Evolutionary conservation across 2,113 vertebrate genomes (phyloP).

Genomic region (Atherinomorus stipes): DNA sequence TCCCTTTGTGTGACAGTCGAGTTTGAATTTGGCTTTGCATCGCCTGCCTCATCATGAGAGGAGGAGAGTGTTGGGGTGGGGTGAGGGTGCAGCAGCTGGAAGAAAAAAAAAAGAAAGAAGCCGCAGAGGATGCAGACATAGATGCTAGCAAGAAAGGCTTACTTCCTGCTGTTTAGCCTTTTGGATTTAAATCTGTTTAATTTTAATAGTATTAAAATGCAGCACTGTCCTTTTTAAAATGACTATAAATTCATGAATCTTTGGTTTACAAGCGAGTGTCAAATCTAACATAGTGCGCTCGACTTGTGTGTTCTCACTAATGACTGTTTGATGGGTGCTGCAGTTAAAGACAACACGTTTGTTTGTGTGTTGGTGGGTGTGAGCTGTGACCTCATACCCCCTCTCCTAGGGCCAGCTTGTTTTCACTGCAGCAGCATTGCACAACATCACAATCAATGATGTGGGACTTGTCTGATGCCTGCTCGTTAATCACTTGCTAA

Average conservation of each 20-base stretch:
- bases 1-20: slow-evolving; percentile 44
- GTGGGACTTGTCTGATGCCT: slow-evolving; percentile 71
- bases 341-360: slow-evolving; percentile 30
- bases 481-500: slow-evolving; percentile 84
- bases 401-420: slow-evolving; percentile 56
- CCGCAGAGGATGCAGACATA: not conserved
- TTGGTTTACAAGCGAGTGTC: not conserved
- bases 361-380: slow-evolving; percentile 11
- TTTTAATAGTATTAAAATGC: not conserved
- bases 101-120: not conserved
- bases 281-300: slow-evolving; percentile 28
- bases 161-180: not conserved
- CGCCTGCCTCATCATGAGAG: slow-evolving; percentile 39
- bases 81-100: not conserved
- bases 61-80: not conserved
- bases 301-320: slow-evolving; percentile 35
- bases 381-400: slow-evolving; percentile 51
- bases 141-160: slow-evolving; percentile 2
- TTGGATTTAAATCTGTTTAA: too few species aligned
- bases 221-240: not conserved
- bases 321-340: slow-evolving; percentile 40
- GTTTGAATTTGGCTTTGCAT: slow-evolving; percentile 50
- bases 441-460: slow-evolving; percentile 78
- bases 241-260: not conserved
- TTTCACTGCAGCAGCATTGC: slow-evolving; percentile 59